Conservation (phyloP, 2,888 invertebrate genomes). For the Eupithecia exiguata region DNA sequence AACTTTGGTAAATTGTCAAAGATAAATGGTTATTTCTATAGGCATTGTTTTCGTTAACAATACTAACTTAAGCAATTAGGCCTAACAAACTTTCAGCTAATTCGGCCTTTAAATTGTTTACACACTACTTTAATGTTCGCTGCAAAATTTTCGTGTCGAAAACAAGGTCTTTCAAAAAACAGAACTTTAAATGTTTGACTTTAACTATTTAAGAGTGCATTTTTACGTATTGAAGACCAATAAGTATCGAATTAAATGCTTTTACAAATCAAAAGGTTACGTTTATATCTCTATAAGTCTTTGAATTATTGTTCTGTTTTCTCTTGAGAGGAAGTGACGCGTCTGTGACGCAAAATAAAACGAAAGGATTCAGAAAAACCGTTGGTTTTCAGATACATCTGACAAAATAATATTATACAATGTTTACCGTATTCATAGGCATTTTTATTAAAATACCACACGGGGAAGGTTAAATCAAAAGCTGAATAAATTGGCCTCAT, state of each 20-base stretch:
- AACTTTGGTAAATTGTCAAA: constrained; percentile 29
- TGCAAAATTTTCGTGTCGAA: neutral
- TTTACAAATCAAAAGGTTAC: neutral
- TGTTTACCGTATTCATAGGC: neutral
- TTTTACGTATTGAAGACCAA: neutral
- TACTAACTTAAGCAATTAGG: constrained; percentile 52
- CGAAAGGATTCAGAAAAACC: neutral
- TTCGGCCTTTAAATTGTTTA: constrained; percentile 47
- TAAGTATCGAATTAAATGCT: neutral
- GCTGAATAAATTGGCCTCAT: neutral
- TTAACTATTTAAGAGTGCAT: neutral
- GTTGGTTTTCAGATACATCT: neutral
- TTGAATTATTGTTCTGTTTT: neutral
- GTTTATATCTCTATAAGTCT: neutral
- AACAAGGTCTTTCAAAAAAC: neutral
- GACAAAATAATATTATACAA: neutral
- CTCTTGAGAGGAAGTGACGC: neutral
- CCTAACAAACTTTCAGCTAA: constrained; percentile 45
- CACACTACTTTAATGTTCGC: constrained; percentile 39
- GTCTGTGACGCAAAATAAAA: neutral
- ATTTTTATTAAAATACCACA: constrained; percentile 3
- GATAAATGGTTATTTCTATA: constrained; percentile 30
- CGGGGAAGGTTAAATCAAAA: constrained; percentile 1
- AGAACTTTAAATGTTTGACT: neutral
- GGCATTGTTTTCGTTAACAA: constrained; percentile 46